A percentile compares a stretch with the other conserved stretches of the same genome.
Conservation (phyloP, 2,888 invertebrate species). For the Pharmacophagus antenor region DNA sequence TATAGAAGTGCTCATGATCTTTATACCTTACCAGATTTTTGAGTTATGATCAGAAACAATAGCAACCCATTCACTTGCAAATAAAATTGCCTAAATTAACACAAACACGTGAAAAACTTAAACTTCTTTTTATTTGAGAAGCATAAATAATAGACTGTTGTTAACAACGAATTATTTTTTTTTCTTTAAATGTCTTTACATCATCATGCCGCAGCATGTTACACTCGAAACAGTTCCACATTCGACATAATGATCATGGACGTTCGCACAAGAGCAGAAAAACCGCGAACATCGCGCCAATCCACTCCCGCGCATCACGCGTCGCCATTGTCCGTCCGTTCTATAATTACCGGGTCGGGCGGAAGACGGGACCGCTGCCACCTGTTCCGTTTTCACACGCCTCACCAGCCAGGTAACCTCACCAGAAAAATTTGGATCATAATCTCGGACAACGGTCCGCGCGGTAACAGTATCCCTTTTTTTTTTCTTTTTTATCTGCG, state of each 20-base stretch:
- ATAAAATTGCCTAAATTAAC: too few species aligned
- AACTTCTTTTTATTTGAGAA: too few species aligned
- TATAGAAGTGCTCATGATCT: too few species aligned
- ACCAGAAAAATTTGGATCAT: slow-evolving; percentile 46
- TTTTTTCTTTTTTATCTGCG: slow-evolving; percentile 57
- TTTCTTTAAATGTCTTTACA: background rate
- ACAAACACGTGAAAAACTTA: too few species aligned
- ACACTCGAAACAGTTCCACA: background rate
- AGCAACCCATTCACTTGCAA: too few species aligned
- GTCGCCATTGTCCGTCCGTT: slow-evolving; percentile 57
- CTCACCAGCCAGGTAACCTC: slow-evolving; percentile 64
- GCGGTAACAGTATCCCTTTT: slow-evolving; percentile 65
- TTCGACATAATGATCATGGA: background rate
- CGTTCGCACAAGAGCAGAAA: slow-evolving; percentile 36
- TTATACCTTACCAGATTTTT: too few species aligned
- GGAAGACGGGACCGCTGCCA: slow-evolving; percentile 60
- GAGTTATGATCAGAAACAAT: too few species aligned
- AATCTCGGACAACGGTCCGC: slow-evolving; percentile 54
- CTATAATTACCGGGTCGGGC: slow-evolving; percentile 67
- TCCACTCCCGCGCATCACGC: slow-evolving; percentile 66
- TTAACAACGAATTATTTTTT: too few species aligned
- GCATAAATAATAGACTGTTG: too few species aligned
- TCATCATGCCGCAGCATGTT: background rate
- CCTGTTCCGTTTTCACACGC: slow-evolving; percentile 79
- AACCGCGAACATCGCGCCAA: slow-evolving; percentile 43